A percentile compares a stretch with the other conserved stretches of the same genome.
Conservation (phyloP, 1,140 invertebrate genomes). For the Brevipalpus yothersi region DNA sequence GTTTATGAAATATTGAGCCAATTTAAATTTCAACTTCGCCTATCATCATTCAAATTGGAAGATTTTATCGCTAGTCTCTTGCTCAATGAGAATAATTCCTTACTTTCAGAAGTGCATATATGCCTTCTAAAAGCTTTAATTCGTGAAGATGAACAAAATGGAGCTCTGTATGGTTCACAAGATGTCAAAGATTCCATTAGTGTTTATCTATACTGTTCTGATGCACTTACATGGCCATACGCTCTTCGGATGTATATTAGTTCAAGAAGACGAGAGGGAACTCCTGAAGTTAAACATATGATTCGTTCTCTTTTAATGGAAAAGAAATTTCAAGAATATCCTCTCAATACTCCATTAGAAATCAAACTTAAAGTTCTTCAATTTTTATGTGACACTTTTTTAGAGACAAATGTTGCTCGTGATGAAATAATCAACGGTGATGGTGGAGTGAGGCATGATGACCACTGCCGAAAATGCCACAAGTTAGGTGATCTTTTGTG, state of each 20-base stretch:
- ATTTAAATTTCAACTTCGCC: constrained; percentile 59
- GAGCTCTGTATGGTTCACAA: constrained; percentile 76
- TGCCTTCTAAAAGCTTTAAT: constrained; percentile 68
- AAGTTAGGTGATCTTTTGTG: constrained; percentile 78
- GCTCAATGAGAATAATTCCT: constrained; percentile 65
- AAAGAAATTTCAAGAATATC: constrained; percentile 38
- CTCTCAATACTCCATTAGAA: constrained; percentile 46
- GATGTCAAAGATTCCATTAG: constrained; percentile 93
- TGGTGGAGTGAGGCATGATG: constrained; percentile 39
- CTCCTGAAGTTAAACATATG: background rate
- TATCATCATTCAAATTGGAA: constrained; percentile 83
- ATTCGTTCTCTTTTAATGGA: background rate
- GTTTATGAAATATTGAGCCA: constrained; percentile 83
- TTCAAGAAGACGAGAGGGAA: constrained; percentile 35
- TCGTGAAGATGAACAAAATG: constrained; percentile 77
- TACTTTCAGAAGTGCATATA: constrained; percentile 76
- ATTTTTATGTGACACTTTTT: constrained; percentile 74
- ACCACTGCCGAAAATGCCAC: constrained; percentile 48
- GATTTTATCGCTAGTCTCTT: constrained; percentile 79
- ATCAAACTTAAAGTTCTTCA: constrained; percentile 61
- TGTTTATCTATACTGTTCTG: constrained; percentile 65
- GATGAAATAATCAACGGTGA: constrained; percentile 39
- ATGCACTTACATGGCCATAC: constrained; percentile 85
- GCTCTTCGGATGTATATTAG: constrained; percentile 54
- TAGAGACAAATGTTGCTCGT: constrained; percentile 70